Conservation (phyloP, 2,888 invertebrate genomes). For the Steinernema scapterisci region DNA sequence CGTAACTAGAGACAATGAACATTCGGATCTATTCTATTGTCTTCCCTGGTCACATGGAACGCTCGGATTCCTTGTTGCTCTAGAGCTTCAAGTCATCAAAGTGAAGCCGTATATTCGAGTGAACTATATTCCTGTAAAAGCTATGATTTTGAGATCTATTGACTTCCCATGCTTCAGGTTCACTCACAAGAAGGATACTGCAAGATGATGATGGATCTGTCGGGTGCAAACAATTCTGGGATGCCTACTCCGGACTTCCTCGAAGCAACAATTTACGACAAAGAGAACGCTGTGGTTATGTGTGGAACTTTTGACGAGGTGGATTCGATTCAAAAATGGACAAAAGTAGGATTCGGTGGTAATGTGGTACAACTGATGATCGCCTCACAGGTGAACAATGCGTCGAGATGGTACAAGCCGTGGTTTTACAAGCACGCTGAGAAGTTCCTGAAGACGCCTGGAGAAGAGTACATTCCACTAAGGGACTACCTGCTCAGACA, state of each 20-base stretch:
- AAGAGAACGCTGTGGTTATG: conserved; percentile 76
- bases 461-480: conserved; percentile 74
- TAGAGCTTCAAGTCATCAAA: conserved; percentile 75
- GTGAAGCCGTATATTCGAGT: conserved; percentile 76
- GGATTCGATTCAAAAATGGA: conserved; percentile 67
- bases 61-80: conserved; percentile 75
- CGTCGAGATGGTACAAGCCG: conserved; percentile 76
- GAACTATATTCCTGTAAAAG: conserved; percentile 73
- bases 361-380: not conserved
- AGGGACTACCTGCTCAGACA: conserved; percentile 76
- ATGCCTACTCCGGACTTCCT: conserved; percentile 73
- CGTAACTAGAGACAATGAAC: conserved; percentile 71
- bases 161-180: conserved; percentile 62
- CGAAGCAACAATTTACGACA: conserved; percentile 76
- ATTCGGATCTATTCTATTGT: conserved; percentile 73
- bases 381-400: conserved; percentile 70
- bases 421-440: conserved; percentile 78
- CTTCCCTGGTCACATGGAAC: conserved; percentile 75
- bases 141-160: not conserved
- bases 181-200: conserved; percentile 75
- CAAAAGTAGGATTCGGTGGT: conserved; percentile 42
- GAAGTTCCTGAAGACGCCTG: conserved; percentile 71
- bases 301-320: conserved; percentile 75
- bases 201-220: conserved; percentile 73
- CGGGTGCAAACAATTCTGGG: conserved; percentile 72